Evolutionary conservation across 2,113 vertebrate genomes (phyloP).

Genomic region (Eonycteris spelaea): DNA sequence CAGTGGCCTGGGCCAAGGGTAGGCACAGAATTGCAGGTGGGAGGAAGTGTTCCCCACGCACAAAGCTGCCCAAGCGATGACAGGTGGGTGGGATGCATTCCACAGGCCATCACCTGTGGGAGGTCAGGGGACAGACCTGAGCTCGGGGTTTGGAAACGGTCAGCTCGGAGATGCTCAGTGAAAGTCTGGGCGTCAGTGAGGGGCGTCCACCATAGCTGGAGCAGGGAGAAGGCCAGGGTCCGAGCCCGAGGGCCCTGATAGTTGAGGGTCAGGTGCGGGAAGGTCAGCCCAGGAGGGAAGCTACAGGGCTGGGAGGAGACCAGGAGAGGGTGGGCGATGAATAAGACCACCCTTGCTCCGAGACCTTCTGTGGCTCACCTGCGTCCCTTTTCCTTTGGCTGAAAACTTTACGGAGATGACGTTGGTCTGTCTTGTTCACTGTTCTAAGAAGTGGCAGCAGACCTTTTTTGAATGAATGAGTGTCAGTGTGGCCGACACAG

Average conservation of each 20-base stretch:
- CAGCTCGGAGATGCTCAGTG: not conserved
- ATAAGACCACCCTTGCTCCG: not conserved
- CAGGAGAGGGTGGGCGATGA: rapidly evolving
- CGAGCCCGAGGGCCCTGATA: not conserved
- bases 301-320: not conserved
- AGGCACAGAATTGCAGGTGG: not conserved
- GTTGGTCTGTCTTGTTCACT: rapidly evolving
- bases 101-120: not conserved
- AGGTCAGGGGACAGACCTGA: not conserved
- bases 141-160: not conserved
- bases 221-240: rapidly evolving
- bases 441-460: not conserved
- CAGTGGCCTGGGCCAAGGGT: not conserved
- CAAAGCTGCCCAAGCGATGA: not conserved
- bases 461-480: not conserved
- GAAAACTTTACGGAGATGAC: rapidly evolving
- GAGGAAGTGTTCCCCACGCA: not conserved
- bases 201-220: rapidly evolving
- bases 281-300: rapidly evolving
- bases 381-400: not conserved
- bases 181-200: too few relatives aligned
- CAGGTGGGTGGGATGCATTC: not conserved
- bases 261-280: rapidly evolving
- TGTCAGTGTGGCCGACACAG: rapidly evolving
- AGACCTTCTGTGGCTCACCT: not conserved